Percentiles rank a stretch among this genome's conserved stretches.
Conservation (phyloP, 2,113 vertebrate species). For the Loxodonta africana region DNA sequence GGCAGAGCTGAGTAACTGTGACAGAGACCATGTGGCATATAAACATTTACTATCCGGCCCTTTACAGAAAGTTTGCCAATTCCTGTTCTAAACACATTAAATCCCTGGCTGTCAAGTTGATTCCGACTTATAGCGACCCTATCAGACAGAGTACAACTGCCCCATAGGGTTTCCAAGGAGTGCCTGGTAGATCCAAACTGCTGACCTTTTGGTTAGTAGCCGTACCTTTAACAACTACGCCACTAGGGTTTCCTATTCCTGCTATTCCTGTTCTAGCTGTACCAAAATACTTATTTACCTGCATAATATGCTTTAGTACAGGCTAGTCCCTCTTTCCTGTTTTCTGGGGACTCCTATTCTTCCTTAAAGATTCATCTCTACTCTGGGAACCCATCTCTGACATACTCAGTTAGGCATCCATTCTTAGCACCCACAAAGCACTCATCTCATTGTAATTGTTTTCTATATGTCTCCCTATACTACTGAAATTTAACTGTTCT, state of each 20-base stretch:
- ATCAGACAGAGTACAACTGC: too few relatives aligned
- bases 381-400: background rate
- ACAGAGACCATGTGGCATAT: background rate
- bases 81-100: background rate
- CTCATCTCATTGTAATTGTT: background rate
- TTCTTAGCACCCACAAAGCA: background rate
- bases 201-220: too few relatives aligned
- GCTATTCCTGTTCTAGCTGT: background rate
- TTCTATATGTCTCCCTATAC: background rate
- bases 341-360: background rate
- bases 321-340: background rate
- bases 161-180: too few relatives aligned
- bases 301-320: background rate
- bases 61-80: constrained; percentile 7
- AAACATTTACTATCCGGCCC: background rate
- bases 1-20: background rate
- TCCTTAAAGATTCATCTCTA: constrained; percentile 9
- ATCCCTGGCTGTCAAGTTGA: too few relatives aligned
- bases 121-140: too few relatives aligned
- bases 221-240: too few relatives aligned
- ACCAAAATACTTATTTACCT: constrained; percentile 35
- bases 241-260: too few relatives aligned
- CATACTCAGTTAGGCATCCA: background rate
- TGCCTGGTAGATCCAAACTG: too few relatives aligned
- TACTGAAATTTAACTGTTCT: background rate